Percentiles rank a stretch among this genome's conserved stretches.
Conservation (phyloP, 2,888 invertebrate species). For the Neoscelio sp. region DNA sequence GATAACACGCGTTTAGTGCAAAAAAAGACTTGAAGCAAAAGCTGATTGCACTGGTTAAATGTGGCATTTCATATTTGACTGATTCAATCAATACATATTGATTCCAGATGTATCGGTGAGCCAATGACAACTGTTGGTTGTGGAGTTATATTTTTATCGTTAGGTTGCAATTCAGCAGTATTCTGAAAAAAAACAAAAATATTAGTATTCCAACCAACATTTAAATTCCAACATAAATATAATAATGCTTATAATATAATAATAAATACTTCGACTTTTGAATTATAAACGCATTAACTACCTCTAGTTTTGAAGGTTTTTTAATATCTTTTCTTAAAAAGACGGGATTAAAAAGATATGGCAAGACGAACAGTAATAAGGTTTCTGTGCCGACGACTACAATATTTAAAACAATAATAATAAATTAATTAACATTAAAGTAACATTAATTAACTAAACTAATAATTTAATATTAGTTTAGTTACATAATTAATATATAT, state of each 20-base stretch:
- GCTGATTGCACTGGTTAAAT: conserved; percentile 28
- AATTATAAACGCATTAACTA: conserved; percentile 10
- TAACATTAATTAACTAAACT: too few species aligned
- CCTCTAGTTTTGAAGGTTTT: conserved; percentile 25
- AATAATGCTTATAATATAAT: background rate
- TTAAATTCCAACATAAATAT: background rate
- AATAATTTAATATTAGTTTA: too few species aligned
- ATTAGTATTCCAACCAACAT: background rate
- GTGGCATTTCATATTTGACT: conserved; percentile 18
- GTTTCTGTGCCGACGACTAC: conserved; percentile 8
- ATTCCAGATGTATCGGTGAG: background rate
- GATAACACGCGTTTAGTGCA: conserved; percentile 45
- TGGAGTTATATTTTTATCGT: background rate
- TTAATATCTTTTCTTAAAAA: conserved; percentile 8
- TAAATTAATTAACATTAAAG: too few species aligned
- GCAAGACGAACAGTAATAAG: conserved; percentile 15
- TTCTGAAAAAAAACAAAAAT: conserved; percentile 11
- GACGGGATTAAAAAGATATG: conserved; percentile 20
- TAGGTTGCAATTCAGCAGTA: conserved; percentile 5
- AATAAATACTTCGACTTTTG: conserved; percentile 9
- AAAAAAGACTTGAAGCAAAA: conserved; percentile 50
- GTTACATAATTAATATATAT: too few species aligned
- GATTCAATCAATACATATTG: conserved; percentile 27
- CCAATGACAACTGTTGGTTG: conserved; percentile 50
- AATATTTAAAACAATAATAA: background rate